A percentile compares a stretch with the other conserved stretches of the same genome.
phyloP scores from a whole-genome alignment of 2,113 vertebrate species.

The Nymphicus hollandicus region DNA sequence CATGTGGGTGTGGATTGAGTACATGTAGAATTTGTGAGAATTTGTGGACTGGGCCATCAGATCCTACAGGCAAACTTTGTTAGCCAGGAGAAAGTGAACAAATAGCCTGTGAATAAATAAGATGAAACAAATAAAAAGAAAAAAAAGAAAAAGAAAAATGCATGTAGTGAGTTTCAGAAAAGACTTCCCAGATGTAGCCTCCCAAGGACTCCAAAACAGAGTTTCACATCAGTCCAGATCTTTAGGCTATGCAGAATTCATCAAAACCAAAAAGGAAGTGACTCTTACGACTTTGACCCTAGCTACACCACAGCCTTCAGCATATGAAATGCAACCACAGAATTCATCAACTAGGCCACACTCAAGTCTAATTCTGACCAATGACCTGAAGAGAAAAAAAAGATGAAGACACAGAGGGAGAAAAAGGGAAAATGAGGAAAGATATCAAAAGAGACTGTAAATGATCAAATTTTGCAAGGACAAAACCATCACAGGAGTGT shows the following conservation, averaged over 20 bases:
- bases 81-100: not conserved
- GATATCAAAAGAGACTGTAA: not conserved
- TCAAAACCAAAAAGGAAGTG: not conserved
- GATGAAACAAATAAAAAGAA: not conserved
- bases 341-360: slow-evolving; percentile 55
- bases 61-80: slow-evolving; percentile 9
- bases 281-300: slow-evolving; percentile 49
- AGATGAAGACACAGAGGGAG: not conserved
- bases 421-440: not conserved
- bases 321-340: not conserved
- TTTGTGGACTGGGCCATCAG: not conserved
- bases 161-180: not conserved
- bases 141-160: too few species aligned
- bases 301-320: slow-evolving; percentile 38
- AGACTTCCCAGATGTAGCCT: not conserved
- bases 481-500: not conserved
- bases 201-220: not conserved
- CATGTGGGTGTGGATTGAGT: not conserved
- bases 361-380: slow-evolving; percentile 46
- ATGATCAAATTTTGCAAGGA: slow-evolving; percentile 27
- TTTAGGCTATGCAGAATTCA: slow-evolving; percentile 10
- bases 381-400: slow-evolving; percentile 35
- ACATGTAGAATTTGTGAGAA: not conserved
- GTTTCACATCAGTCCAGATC: not conserved
- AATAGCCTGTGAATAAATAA: not conserved